Conservation (phyloP, 2,888 invertebrate genomes). For the Xestoiulus laeticollis region DNA sequence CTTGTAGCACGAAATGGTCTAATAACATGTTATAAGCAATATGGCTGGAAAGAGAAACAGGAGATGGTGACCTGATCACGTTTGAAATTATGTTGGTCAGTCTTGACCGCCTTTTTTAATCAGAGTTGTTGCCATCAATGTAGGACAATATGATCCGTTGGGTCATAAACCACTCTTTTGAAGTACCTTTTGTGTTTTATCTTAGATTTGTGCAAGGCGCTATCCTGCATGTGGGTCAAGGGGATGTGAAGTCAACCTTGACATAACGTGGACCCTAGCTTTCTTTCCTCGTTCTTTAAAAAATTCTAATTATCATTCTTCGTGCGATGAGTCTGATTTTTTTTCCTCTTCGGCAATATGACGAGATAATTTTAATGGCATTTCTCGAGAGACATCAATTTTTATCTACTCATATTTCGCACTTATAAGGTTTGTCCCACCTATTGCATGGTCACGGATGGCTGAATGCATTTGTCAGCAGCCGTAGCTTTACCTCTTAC, state of each 20-base stretch:
- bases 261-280: neutral
- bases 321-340: neutral
- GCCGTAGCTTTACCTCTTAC: neutral
- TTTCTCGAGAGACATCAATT: constrained; percentile 2
- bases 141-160: neutral
- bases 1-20: too few species aligned
- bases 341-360: neutral
- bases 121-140: neutral
- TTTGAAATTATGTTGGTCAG: neutral
- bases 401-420: neutral
- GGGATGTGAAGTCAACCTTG: neutral
- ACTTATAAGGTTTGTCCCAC: neutral
- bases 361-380: neutral
- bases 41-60: too few species aligned
- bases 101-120: neutral
- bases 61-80: too few species aligned
- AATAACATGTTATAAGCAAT: too few species aligned
- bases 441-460: neutral
- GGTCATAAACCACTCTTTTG: neutral
- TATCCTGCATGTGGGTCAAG: neutral
- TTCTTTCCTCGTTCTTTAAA: neutral
- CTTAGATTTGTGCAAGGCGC: neutral
- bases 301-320: neutral
- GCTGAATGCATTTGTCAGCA: neutral
- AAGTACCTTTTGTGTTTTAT: neutral